A percentile compares a stretch with the other conserved stretches of the same genome.
phyloP scores from a whole-genome alignment of 2,797 vertebrate species.

The Iguana delicatissima region DNA sequence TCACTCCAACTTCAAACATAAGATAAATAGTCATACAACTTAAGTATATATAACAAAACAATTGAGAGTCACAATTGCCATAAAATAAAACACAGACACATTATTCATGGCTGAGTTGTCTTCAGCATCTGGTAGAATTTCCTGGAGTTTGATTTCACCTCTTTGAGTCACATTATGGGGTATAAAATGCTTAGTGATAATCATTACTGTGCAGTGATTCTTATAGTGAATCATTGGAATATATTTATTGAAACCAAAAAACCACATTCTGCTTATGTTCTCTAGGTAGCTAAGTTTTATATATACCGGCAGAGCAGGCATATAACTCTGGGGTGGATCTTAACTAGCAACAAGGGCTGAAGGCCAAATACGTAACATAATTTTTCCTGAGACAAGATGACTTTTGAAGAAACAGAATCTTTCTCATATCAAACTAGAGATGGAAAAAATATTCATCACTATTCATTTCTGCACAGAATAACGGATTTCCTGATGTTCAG shows the following conservation, averaged over 20 bases:
- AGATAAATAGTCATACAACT: constrained; percentile 61
- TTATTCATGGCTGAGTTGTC: background rate
- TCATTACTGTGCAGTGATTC: background rate
- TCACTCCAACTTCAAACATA: constrained; percentile 58
- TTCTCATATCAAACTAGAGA: background rate
- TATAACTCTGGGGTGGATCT: background rate
- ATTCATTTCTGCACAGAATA: too few relatives aligned
- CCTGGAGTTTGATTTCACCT: constrained; percentile 14
- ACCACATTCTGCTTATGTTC: background rate
- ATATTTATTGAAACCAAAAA: background rate
- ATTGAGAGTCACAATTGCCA: constrained; percentile 63
- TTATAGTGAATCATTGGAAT: constrained; percentile 19
- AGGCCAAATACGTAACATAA: background rate
- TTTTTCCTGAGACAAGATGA: too few relatives aligned
- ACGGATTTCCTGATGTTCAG: too few relatives aligned
- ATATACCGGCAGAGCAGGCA: background rate
- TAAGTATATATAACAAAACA: constrained; percentile 59
- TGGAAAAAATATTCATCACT: too few relatives aligned
- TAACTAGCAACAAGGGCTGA: background rate
- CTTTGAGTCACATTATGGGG: background rate
- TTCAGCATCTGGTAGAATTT: background rate
- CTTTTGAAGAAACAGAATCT: background rate
- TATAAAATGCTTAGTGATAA: background rate
- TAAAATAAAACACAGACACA: constrained; percentile 53
- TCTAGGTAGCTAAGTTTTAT: background rate